These are phyloP conservation scores for Campoplex capitator DNA, from an alignment of 2,888 invertebrate genomes.

Conservation along the genomic window DNA sequence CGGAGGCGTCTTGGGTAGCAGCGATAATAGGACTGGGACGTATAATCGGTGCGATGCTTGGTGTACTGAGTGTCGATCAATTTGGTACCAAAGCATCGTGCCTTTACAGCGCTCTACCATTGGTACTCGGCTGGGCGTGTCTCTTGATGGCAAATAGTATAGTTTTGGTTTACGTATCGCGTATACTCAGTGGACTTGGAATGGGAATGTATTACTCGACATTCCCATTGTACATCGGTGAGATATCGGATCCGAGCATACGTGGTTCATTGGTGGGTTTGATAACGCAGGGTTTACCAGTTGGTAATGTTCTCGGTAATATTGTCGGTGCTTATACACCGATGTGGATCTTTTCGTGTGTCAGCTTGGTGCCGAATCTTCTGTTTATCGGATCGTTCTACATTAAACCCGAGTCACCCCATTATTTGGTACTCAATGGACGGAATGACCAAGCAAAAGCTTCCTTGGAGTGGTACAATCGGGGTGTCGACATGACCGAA, in stretches of 20 bases:
- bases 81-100: slow-evolving; percentile 67
- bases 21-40: slow-evolving; percentile 69
- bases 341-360: slow-evolving; percentile 75
- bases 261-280: slow-evolving; percentile 78
- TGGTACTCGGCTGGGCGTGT: slow-evolving; percentile 61
- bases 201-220: slow-evolving; percentile 77
- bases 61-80: slow-evolving; percentile 62
- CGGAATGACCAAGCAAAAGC: slow-evolving; percentile 72
- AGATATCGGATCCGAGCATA: slow-evolving; percentile 77
- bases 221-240: slow-evolving; percentile 78
- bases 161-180: slow-evolving; percentile 63
- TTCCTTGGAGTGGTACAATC: slow-evolving; percentile 78
- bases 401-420: slow-evolving; percentile 79
- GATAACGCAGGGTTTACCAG: slow-evolving; percentile 76
- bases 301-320: slow-evolving; percentile 78
- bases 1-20: slow-evolving; percentile 69
- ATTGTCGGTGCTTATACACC: slow-evolving; percentile 77
- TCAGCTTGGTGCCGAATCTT: slow-evolving; percentile 75
- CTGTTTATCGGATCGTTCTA: slow-evolving; percentile 74
- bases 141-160: slow-evolving; percentile 64
- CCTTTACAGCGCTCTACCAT: slow-evolving; percentile 58
- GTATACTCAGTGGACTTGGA: slow-evolving; percentile 68
- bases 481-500: slow-evolving; percentile 71
- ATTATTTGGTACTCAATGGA: slow-evolving; percentile 73
- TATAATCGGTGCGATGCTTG: slow-evolving; percentile 66